Evolutionary conservation across 1,140 invertebrate genomes (phyloP).

Genomic region (Glossosoma conforme): DNA sequence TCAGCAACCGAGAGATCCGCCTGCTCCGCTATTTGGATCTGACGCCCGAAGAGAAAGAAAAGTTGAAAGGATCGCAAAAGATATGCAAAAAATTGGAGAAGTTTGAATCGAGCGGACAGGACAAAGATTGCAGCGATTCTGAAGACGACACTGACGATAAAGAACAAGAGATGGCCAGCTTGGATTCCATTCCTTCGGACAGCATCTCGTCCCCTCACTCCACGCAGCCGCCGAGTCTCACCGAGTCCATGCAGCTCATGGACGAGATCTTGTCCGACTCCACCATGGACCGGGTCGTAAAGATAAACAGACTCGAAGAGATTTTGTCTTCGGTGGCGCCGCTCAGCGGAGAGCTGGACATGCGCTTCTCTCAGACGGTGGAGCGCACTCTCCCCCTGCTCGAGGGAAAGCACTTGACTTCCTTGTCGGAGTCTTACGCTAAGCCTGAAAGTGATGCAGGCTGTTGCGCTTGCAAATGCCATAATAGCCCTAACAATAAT

Average conservation of each 20-base stretch:
- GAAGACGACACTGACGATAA: constrained; percentile 66
- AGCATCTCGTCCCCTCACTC: constrained; percentile 66
- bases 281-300: constrained; percentile 79
- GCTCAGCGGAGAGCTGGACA: constrained; percentile 46
- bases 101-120: constrained; percentile 69
- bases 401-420: constrained; percentile 48
- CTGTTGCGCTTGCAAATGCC: constrained; percentile 54
- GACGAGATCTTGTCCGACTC: constrained; percentile 80
- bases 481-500: constrained; percentile 36
- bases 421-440: constrained; percentile 45
- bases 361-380: constrained; percentile 47
- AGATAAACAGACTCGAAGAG: constrained; percentile 79
- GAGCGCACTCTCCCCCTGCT: constrained; percentile 48
- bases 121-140: constrained; percentile 61
- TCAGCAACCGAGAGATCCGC: constrained; percentile 88
- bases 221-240: constrained; percentile 80
- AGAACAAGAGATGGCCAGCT: constrained; percentile 68
- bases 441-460: constrained; percentile 40
- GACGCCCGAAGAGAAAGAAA: constrained; percentile 90
- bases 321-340: constrained; percentile 73
- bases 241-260: constrained; percentile 85
- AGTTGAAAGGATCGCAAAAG: constrained; percentile 86
- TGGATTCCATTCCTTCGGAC: constrained; percentile 72
- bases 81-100: constrained; percentile 91
- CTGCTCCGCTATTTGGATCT: constrained; percentile 84